A percentile compares a stretch with the other conserved stretches of the same genome.
Conservation (phyloP, 1,140 invertebrate species). For the Anagrus nilaparvatae region DNA sequence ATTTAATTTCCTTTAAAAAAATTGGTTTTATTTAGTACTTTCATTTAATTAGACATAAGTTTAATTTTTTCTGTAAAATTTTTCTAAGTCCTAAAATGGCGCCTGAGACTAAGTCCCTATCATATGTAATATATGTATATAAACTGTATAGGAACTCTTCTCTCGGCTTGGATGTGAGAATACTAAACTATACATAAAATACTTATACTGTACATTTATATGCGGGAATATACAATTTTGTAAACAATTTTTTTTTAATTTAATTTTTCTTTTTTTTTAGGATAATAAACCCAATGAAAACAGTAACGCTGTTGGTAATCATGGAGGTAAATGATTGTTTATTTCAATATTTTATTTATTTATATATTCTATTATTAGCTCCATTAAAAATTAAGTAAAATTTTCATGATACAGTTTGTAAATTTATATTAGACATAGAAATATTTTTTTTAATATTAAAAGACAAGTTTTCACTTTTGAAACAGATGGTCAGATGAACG, state of each 20-base stretch:
- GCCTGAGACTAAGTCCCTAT: slow-evolving; percentile 58
- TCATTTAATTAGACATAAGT: no score
- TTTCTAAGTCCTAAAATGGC: slow-evolving; percentile 81
- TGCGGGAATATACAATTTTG: no score
- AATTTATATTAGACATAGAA: neutral
- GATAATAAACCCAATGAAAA: slow-evolving; percentile 38
- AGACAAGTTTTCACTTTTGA: neutral
- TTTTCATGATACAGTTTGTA: neutral
- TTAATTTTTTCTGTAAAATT: no score
- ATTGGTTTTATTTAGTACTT: no score
- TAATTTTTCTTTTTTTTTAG: slow-evolving; percentile 29
- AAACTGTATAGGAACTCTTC: no score
- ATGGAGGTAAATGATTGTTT: slow-evolving; percentile 30
- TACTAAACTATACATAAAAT: no score
- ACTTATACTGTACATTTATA: no score
- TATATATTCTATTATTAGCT: neutral
- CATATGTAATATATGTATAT: no score
- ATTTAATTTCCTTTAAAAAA: no score
- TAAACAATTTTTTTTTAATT: no score
- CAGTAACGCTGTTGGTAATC: slow-evolving; percentile 31
- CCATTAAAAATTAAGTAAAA: neutral
- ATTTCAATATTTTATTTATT: neutral
- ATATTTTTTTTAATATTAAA: neutral
- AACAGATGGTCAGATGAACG: slow-evolving; percentile 51
- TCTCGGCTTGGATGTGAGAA: slow-evolving; percentile 13